A percentile compares a stretch with the other conserved stretches of the same genome.
Conservation (phyloP, 2,797 vertebrate species). For the Lutjanus argentimaculatus region DNA sequence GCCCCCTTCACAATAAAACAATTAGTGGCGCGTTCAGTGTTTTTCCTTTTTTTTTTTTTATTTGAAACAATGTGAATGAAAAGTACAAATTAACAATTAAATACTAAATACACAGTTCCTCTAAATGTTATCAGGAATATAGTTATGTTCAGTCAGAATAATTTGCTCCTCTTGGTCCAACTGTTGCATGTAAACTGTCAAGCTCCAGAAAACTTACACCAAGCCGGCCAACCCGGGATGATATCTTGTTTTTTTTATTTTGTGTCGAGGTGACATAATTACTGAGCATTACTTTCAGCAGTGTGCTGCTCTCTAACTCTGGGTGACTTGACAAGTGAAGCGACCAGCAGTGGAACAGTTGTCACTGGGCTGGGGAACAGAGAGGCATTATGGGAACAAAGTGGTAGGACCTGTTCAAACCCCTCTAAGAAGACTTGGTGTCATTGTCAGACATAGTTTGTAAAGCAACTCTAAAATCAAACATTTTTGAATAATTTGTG, state of each 20-base stretch:
- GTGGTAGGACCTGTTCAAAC: background rate
- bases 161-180: background rate
- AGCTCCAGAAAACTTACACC: background rate
- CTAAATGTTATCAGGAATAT: background rate
- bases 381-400: slow-evolving; percentile 70
- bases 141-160: background rate
- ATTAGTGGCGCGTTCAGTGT: background rate
- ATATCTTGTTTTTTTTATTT: fast-evolving
- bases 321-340: slow-evolving; percentile 6
- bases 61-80: background rate
- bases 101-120: background rate
- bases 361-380: slow-evolving; percentile 60
- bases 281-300: background rate
- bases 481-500: background rate
- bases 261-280: background rate
- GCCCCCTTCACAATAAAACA: slow-evolving; percentile 71
- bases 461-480: no score
- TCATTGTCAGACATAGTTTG: background rate
- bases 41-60: background rate
- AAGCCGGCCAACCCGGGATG: no score
- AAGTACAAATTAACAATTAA: background rate
- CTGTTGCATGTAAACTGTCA: background rate
- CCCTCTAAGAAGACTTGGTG: background rate
- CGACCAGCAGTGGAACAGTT: slow-evolving; percentile 39
- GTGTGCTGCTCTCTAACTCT: background rate